Percentiles rank a stretch among this genome's conserved stretches.
phyloP scores from a whole-genome alignment of 92 coral and sea anemone genomes.

The Parazoanthus darwini region DNA sequence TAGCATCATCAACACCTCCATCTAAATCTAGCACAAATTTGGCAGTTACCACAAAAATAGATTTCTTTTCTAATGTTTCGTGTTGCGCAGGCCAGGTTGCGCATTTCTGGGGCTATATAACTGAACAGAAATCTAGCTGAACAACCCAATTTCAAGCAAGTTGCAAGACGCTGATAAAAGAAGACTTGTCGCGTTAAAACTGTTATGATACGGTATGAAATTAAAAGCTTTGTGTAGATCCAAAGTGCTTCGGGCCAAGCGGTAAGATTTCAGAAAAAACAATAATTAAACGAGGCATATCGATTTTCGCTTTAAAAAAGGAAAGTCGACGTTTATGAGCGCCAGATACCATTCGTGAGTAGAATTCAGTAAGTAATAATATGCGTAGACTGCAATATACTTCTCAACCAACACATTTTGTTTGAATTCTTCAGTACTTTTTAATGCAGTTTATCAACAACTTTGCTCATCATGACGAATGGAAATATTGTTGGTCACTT shows the following conservation, averaged over 20 bases:
- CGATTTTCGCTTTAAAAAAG: neutral
- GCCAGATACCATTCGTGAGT: neutral
- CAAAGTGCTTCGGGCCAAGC: neutral
- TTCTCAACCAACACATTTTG: too few relatives aligned
- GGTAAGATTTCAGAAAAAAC: conserved; percentile 16
- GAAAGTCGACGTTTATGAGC: conserved; percentile 1
- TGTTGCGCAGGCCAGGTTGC: too few relatives aligned
- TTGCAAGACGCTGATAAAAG: neutral
- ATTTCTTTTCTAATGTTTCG: neutral
- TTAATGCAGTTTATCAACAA: too few relatives aligned
- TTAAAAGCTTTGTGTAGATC: neutral
- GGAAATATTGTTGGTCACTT: too few relatives aligned
- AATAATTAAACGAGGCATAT: neutral
- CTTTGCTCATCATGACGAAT: too few relatives aligned
- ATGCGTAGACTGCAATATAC: too few relatives aligned
- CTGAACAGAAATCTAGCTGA: neutral
- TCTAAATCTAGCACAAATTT: neutral
- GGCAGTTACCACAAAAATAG: neutral
- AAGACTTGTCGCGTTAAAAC: neutral
- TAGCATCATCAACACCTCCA: neutral
- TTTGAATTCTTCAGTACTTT: too few relatives aligned
- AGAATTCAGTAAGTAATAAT: neutral
- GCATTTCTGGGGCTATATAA: too few relatives aligned
- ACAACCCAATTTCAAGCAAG: neutral
- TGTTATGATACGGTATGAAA: neutral